Conservation (phyloP, 2,797 vertebrate genomes). For the Sebastes kiyomatsui region DNA sequence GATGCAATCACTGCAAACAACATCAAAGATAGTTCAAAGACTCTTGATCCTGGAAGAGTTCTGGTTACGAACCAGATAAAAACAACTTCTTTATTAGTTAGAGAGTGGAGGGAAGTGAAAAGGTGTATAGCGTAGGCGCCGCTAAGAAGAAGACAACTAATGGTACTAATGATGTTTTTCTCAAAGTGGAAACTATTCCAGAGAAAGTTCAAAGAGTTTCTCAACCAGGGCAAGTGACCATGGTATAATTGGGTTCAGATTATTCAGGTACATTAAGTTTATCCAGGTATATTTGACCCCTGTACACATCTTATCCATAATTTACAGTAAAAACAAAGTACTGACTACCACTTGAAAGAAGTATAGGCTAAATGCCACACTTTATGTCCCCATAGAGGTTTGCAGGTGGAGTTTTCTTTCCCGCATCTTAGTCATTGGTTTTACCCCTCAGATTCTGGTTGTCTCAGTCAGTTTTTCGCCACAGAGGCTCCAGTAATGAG, state of each 20-base stretch:
- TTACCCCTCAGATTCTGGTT: background rate
- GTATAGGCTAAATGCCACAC: background rate
- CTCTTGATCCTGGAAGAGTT: background rate
- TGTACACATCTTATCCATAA: background rate
- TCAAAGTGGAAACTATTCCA: background rate
- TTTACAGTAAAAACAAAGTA: background rate
- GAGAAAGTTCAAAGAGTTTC: background rate
- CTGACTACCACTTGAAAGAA: background rate
- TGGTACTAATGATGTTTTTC: slow-evolving; percentile 17
- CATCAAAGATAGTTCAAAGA: background rate
- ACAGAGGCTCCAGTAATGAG: background rate
- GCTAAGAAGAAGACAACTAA: background rate
- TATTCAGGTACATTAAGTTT: background rate
- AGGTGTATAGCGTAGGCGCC: background rate
- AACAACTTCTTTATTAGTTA: background rate
- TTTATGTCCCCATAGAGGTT: background rate
- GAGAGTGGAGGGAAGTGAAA: background rate
- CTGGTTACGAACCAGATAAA: background rate
- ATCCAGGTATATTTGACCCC: background rate
- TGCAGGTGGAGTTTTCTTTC: background rate
- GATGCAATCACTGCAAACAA: background rate
- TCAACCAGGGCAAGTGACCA: background rate
- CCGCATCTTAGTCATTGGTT: background rate
- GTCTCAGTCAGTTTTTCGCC: background rate
- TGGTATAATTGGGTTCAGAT: background rate